Evolutionary conservation across 1,140 invertebrate genomes (phyloP).

Genomic region (Telenomus remus): DNA sequence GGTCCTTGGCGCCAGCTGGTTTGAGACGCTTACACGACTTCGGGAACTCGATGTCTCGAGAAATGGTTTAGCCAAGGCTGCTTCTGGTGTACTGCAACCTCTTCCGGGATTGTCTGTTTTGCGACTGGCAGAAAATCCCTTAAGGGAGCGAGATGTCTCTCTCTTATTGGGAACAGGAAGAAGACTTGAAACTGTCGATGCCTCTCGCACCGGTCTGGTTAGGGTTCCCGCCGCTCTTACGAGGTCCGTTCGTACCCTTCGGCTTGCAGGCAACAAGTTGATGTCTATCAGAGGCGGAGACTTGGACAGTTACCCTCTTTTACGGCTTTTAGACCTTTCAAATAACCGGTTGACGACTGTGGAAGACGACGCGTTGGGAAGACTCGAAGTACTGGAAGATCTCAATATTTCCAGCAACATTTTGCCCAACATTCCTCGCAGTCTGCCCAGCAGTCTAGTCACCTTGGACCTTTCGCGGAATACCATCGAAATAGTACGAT

Average conservation of each 20-base stretch:
- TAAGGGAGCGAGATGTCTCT: slow-evolving; percentile 78
- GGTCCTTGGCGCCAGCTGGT: slow-evolving; percentile 76
- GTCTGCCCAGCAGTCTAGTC: slow-evolving; percentile 79
- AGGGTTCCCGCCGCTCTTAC: slow-evolving; percentile 89
- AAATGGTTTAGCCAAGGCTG: slow-evolving; percentile 83
- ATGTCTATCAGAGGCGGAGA: slow-evolving; percentile 86
- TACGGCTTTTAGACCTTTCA: slow-evolving; percentile 87
- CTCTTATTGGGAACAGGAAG: slow-evolving; percentile 82
- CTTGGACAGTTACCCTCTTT: slow-evolving; percentile 90
- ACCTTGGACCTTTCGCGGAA: slow-evolving; percentile 81
- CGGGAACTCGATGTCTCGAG: slow-evolving; percentile 88
- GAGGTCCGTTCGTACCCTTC: slow-evolving; percentile 86
- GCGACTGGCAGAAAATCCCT: slow-evolving; percentile 83
- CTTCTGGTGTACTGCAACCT: slow-evolving; percentile 83
- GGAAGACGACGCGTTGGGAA: slow-evolving; percentile 90
- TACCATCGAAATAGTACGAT: slow-evolving; percentile 79
- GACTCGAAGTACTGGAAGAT: slow-evolving; percentile 85
- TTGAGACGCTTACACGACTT: slow-evolving; percentile 80
- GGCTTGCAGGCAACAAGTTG: slow-evolving; percentile 85
- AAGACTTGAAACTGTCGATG: slow-evolving; percentile 86
- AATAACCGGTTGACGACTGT: slow-evolving; percentile 85
- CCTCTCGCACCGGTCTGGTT: slow-evolving; percentile 85
- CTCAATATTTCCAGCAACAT: slow-evolving; percentile 88
- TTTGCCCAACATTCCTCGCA: slow-evolving; percentile 80
- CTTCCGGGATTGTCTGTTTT: slow-evolving; percentile 86